Evolutionary conservation across 2,888 invertebrate genomes (phyloP).

Genomic region (Limenitis camilla): DNA sequence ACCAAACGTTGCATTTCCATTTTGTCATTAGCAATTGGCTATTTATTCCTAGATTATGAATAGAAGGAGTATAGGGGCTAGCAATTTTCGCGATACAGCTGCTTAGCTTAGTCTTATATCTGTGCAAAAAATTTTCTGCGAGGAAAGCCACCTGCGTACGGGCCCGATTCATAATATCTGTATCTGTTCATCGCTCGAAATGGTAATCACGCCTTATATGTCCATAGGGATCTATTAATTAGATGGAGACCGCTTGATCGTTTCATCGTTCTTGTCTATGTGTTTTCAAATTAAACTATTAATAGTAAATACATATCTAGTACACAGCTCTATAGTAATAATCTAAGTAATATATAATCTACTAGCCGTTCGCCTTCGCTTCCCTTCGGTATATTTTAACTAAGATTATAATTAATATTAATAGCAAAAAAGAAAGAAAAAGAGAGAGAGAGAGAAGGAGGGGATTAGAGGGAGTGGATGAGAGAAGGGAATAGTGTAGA

Average conservation of each 20-base stretch:
- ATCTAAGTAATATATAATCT: no score
- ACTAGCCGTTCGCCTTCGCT: no score
- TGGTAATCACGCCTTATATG: slow-evolving; percentile 18
- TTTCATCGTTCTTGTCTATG: no score
- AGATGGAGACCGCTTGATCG: not conserved
- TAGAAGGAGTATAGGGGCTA: slow-evolving; percentile 61
- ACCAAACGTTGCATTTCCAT: slow-evolving; percentile 65
- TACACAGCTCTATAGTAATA: no score
- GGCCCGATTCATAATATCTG: slow-evolving; percentile 38
- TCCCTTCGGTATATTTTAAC: no score
- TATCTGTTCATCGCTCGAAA: slow-evolving; percentile 30
- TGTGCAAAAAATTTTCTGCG: slow-evolving; percentile 66
- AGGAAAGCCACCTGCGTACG: slow-evolving; percentile 62
- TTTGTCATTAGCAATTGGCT: slow-evolving; percentile 68
- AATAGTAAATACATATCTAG: no score
- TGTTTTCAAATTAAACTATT: no score
- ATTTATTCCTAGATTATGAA: slow-evolving; percentile 71
- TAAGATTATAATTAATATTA: no score
- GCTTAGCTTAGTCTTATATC: slow-evolving; percentile 41
- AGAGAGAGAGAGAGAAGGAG: no score
- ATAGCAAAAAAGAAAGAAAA: no score
- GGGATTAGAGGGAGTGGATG: no score
- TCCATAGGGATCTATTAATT: slow-evolving; percentile 11
- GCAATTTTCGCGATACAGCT: slow-evolving; percentile 67
- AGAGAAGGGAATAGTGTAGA: no score